These are phyloP conservation scores for Clarias platycephalus DNA, from an alignment of 2,797 vertebrate genomes.

Conservation along the genomic window DNA sequence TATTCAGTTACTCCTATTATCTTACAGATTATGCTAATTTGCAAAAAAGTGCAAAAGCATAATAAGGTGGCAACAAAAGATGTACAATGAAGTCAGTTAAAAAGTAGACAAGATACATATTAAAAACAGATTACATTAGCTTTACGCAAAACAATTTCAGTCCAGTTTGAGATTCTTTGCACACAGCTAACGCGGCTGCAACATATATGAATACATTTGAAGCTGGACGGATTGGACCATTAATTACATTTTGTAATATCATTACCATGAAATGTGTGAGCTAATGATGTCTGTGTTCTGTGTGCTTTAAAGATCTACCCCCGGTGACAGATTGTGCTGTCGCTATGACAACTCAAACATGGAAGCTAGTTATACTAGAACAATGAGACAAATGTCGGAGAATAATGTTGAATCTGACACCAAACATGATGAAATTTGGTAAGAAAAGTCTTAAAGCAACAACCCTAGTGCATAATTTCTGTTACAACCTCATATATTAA, in stretches of 20 bases:
- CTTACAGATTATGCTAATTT: not conserved
- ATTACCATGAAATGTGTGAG: not conserved
- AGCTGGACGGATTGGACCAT: not conserved
- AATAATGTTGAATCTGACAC: not conserved
- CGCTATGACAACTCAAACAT: constrained; percentile 32
- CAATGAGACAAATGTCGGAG: not conserved
- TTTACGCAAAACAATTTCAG: not conserved
- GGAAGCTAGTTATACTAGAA: constrained; percentile 9
- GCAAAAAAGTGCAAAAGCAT: not conserved
- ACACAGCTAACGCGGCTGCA: too few species aligned
- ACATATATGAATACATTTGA: not conserved
- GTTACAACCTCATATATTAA: not conserved
- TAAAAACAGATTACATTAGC: not conserved
- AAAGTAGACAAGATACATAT: not conserved
- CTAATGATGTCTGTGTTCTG: not conserved
- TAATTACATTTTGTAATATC: not conserved
- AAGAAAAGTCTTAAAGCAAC: not conserved
- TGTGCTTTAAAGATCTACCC: not conserved
- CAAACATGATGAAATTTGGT: not conserved
- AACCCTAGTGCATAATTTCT: not conserved
- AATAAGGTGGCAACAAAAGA: not conserved
- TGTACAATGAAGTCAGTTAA: not conserved
- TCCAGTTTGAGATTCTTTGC: not conserved
- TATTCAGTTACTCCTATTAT: constrained; percentile 6
- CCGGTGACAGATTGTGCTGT: not conserved